Evolutionary conservation across 1,140 invertebrate species (phyloP), one percentile per base, ranked within the genome.

Genomic region (Drosophila repleta): DNA sequence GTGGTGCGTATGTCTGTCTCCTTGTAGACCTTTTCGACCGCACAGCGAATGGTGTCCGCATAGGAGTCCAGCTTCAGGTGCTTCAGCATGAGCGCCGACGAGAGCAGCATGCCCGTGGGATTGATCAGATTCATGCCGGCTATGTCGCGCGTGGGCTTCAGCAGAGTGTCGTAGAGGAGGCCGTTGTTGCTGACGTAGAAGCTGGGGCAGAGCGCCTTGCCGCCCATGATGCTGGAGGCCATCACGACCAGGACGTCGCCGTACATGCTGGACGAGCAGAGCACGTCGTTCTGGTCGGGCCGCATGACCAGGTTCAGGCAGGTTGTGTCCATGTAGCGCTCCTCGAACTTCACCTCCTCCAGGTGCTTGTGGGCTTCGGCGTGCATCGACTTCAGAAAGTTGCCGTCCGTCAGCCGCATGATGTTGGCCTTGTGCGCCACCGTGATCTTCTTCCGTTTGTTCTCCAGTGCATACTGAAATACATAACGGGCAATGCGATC

Each of bases 351-450:
- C 0, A 73, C 2, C 0, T 53, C 13, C 0, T 61, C 5, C 18
- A n/a, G n/a, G 11, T 65, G 35, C 15, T 55, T 58, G 1, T 21
- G n/a, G 1, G 76, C 73, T 21, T 49, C 63, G 0, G 18, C 4
- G 1, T 63, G 84, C 68, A 88, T 88, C 13, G 69, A 29, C 3
- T 48, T 24, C 7, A 88, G 45, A n/a, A 88, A 88, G 4, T 67
- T 79, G 0, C 83, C 83, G 17, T 88, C 83, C 3, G 83, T 88
- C 49, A 88, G 26, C 13, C 32, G 45, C 79, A 83, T 83, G 0
- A 88, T 88, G 20, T 88, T 88, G 0, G 83, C 76, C 57, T 88
- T 88, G 56, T 88, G 83, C 7, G 83, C 83, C 39, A 79, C 79
- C 2, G 83, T 88, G 17, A 88, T 60, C 52, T 64, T 79, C 3